Conservation (phyloP, 1,140 invertebrate species). For the Bombus haemorrhoidalis region DNA sequence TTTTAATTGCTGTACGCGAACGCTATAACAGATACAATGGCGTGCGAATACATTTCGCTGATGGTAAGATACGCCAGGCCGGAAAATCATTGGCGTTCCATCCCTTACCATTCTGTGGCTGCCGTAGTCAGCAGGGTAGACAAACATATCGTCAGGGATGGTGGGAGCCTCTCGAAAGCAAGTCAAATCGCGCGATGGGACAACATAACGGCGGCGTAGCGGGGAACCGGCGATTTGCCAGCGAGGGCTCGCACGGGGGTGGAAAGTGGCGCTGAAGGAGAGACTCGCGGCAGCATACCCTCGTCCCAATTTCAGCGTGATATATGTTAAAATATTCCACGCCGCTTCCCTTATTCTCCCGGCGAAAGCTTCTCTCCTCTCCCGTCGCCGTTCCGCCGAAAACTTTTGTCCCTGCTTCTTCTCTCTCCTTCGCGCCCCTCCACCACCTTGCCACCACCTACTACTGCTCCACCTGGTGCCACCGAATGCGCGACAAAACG, state of each 20-base stretch:
- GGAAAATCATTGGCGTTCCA: background rate
- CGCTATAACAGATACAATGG: no score
- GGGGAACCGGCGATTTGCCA: conserved; percentile 42
- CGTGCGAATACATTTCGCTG: no score
- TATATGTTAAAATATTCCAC: conserved; percentile 76
- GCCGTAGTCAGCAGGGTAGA: conserved; percentile 70
- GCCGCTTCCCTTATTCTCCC: conserved; percentile 49
- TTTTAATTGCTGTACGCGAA: no score
- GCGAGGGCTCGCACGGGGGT: conserved; percentile 34
- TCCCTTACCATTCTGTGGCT: conserved; percentile 73
- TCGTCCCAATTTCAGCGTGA: conserved; percentile 69
- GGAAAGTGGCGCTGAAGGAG: conserved; percentile 27
- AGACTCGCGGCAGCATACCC: conserved; percentile 50
- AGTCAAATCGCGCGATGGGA: conserved; percentile 36
- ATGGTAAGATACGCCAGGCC: no score
- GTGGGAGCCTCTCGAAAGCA: background rate
- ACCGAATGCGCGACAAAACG: conserved; percentile 39
- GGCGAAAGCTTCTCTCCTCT: background rate
- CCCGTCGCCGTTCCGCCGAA: conserved; percentile 44
- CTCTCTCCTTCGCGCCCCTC: conserved; percentile 8
- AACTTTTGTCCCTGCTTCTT: conserved; percentile 60
- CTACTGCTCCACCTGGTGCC: conserved; percentile 20
- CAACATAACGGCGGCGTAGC: background rate
- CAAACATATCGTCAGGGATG: conserved; percentile 69
- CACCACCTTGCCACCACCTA: conserved; percentile 4